Percentiles rank a stretch among this genome's conserved stretches.
Evolutionary conservation across 2,113 vertebrate species (phyloP).

Genomic region (Eublepharis macularius): DNA sequence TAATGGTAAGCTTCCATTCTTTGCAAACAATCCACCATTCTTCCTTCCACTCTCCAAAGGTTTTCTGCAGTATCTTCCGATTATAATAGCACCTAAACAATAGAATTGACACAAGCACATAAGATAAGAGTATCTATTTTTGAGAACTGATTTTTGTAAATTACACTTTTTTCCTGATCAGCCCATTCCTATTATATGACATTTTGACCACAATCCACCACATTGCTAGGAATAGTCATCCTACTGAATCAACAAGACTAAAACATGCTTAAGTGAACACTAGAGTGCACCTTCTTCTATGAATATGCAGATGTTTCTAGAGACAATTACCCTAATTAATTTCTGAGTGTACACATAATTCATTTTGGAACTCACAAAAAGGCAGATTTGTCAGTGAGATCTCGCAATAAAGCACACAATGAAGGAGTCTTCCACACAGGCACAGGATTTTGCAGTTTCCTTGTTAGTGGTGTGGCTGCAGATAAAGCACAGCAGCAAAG

Average conservation of each 20-base stretch:
- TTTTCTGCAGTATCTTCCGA: constrained; percentile 68
- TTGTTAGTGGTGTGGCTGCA: too few relatives aligned
- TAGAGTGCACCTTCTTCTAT: neutral
- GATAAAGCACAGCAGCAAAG: too few relatives aligned
- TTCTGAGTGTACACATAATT: neutral
- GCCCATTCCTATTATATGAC: neutral
- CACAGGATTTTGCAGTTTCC: too few relatives aligned
- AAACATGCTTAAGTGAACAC: neutral
- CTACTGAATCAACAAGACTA: neutral
- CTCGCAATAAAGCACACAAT: neutral
- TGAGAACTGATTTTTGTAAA: neutral
- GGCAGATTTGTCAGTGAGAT: neutral
- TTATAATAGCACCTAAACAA: constrained; percentile 74
- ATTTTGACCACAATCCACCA: neutral
- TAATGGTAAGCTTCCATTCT: constrained; percentile 82
- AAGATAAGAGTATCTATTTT: neutral
- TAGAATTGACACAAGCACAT: neutral
- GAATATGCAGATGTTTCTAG: neutral
- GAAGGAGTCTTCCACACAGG: neutral
- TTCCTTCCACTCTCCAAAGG: constrained; percentile 84
- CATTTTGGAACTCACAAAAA: constrained; percentile 2
- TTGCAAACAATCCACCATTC: constrained; percentile 83
- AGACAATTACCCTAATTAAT: neutral
- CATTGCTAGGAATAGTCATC: neutral
- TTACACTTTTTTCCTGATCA: constrained; percentile 4